These are phyloP conservation scores for Eremophila alpestris DNA, from an alignment of 2,797 vertebrate species.

Conservation along the genomic window DNA sequence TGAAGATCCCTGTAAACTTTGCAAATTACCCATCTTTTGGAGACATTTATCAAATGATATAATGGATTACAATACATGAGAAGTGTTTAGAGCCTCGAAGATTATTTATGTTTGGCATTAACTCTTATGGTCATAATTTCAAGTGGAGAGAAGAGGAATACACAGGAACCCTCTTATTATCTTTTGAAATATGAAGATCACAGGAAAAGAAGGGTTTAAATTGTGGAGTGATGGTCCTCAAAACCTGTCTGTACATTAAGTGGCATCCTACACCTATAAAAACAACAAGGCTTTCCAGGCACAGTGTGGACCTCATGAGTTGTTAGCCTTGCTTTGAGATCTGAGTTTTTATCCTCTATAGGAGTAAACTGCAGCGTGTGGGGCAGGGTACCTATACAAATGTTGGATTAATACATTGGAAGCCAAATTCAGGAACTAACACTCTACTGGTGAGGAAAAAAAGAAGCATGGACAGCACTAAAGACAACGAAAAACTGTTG, in stretches of 20 bases:
- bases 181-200: slow-evolving; percentile 77
- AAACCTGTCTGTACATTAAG: slow-evolving; percentile 33
- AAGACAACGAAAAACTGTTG: neutral
- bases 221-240: slow-evolving; percentile 48
- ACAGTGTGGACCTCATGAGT: neutral
- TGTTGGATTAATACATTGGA: slow-evolving; percentile 31
- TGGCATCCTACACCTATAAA: slow-evolving; percentile 51
- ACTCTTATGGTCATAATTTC: slow-evolving; percentile 65
- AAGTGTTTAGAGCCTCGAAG: slow-evolving; percentile 68
- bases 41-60: slow-evolving; percentile 69
- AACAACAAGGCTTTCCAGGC: slow-evolving; percentile 11
- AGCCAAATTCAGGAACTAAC: neutral
- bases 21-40: slow-evolving; percentile 66
- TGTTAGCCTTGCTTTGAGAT: neutral
- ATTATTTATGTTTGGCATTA: slow-evolving; percentile 69
- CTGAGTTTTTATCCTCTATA: neutral
- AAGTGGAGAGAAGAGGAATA: slow-evolving; percentile 49
- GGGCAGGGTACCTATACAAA: neutral
- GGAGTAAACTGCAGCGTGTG: neutral
- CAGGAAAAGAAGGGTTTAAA: slow-evolving; percentile 64
- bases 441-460: neutral
- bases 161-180: slow-evolving; percentile 67
- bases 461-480: slow-evolving; percentile 59
- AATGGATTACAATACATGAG: slow-evolving; percentile 68
- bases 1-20: slow-evolving; percentile 57